phyloP scores from a whole-genome alignment of 2,113 vertebrate species.

The Rhipidura dahli region DNA sequence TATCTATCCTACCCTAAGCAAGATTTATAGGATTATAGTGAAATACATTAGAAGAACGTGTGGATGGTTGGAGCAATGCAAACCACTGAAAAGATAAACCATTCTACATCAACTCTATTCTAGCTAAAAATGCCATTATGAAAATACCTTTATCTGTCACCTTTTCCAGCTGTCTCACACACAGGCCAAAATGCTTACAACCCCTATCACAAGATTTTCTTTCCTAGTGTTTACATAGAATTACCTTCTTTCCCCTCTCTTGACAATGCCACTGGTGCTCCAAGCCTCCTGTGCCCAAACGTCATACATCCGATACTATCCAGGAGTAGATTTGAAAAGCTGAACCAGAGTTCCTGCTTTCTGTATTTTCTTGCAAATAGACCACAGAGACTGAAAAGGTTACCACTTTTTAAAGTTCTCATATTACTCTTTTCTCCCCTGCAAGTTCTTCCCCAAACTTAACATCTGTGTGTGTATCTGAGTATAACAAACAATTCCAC shows the following conservation, averaged over 20 bases:
- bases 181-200: neutral
- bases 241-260: neutral
- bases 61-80: neutral
- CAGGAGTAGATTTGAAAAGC: neutral
- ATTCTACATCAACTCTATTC: neutral
- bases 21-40: neutral
- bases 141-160: neutral
- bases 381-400: neutral
- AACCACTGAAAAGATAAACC: neutral
- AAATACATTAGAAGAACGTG: neutral
- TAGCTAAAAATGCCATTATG: neutral
- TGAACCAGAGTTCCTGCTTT: neutral
- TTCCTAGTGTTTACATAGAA: neutral
- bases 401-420: neutral
- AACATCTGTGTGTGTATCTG: neutral
- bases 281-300: neutral
- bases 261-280: neutral
- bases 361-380: neutral
- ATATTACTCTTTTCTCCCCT: neutral
- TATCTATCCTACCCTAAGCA: neutral
- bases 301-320: neutral
- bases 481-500: neutral
- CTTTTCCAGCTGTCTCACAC: neutral
- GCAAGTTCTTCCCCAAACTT: neutral
- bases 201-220: neutral